A percentile compares a stretch with the other conserved stretches of the same genome.
Evolutionary conservation across 2,888 invertebrate species (phyloP).

Genomic region (Agonopterix alstromeriana): DNA sequence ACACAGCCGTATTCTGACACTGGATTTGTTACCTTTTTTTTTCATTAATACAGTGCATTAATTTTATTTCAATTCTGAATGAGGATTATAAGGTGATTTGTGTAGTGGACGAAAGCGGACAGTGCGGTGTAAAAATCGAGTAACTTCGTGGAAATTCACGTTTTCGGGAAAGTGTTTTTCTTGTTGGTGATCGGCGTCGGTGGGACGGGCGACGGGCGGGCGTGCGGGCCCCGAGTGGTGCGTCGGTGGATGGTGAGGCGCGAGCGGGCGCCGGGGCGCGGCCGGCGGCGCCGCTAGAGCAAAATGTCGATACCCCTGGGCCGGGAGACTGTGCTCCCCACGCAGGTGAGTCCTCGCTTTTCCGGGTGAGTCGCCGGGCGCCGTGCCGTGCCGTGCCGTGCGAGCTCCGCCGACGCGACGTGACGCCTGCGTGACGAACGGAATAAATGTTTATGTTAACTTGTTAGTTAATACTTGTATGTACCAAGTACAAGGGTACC

Average conservation of each 20-base stretch:
- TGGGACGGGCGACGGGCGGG: constrained; percentile 36
- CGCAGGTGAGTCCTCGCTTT: constrained; percentile 62
- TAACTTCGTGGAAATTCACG: constrained; percentile 35
- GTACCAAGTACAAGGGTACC: too few relatives aligned
- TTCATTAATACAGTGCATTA: constrained; percentile 20
- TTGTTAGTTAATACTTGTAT: too few relatives aligned
- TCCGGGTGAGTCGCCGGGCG: constrained; percentile 16
- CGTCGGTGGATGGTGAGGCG: constrained; percentile 67
- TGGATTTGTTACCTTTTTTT: constrained; percentile 29
- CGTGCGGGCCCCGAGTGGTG: constrained; percentile 43
- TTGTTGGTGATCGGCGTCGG: constrained; percentile 52
- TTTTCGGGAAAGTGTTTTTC: constrained; percentile 63
- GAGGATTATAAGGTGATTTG: constrained; percentile 37
- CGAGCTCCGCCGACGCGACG: not conserved
- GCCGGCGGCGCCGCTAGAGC: constrained; percentile 71
- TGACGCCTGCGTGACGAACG: not conserved
- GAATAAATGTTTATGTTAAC: not conserved
- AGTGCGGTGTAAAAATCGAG: constrained; percentile 27
- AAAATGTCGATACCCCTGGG: constrained; percentile 75
- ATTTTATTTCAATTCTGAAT: constrained; percentile 17
- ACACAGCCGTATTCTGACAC: constrained; percentile 29
- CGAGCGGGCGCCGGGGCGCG: constrained; percentile 72
- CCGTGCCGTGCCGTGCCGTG: constrained; percentile 5
- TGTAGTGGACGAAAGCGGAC: constrained; percentile 19
- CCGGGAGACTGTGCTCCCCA: constrained; percentile 70